phyloP scores from a whole-genome alignment of 2,113 vertebrate species.

The Ondatra zibethicus region DNA sequence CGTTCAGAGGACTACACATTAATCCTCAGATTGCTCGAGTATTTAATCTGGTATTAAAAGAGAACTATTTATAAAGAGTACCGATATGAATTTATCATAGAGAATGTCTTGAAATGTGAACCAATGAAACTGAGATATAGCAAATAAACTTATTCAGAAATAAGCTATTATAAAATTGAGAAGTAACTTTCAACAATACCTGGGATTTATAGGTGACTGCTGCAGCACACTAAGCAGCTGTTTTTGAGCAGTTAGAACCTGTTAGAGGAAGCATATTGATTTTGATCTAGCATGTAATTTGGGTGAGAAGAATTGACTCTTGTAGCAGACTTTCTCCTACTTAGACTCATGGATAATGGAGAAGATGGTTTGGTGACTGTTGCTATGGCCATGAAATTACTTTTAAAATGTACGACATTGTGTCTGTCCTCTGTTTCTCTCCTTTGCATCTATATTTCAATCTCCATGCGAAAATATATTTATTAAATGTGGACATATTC shows the following conservation, averaged over 20 bases:
- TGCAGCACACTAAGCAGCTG: not conserved
- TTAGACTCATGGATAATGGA: not conserved
- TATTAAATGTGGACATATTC: not conserved
- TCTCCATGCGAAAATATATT: slow-evolving; percentile 12
- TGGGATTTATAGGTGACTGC: not conserved
- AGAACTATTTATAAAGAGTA: slow-evolving; percentile 31
- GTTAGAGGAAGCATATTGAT: not conserved
- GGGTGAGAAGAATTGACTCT: not conserved
- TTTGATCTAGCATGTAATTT: not conserved
- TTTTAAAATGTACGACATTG: not conserved
- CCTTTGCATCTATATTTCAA: not conserved
- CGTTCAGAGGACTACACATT: slow-evolving; percentile 47
- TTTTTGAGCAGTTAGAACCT: not conserved
- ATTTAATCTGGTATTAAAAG: slow-evolving; percentile 76
- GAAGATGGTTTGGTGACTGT: not conserved
- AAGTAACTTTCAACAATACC: not conserved
- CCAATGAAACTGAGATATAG: not conserved
- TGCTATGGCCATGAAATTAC: not conserved
- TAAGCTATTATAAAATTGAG: slow-evolving; percentile 1
- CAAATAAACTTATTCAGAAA: slow-evolving; percentile 47
- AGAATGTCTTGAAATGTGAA: slow-evolving; percentile 31
- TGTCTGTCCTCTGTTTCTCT: not conserved
- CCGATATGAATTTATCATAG: slow-evolving; percentile 3
- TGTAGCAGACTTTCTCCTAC: not conserved
- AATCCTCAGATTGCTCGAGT: slow-evolving; percentile 41